Evolutionary conservation across 2,797 vertebrate genomes (phyloP).

Genomic region (Chaenodraco wilsoni): DNA sequence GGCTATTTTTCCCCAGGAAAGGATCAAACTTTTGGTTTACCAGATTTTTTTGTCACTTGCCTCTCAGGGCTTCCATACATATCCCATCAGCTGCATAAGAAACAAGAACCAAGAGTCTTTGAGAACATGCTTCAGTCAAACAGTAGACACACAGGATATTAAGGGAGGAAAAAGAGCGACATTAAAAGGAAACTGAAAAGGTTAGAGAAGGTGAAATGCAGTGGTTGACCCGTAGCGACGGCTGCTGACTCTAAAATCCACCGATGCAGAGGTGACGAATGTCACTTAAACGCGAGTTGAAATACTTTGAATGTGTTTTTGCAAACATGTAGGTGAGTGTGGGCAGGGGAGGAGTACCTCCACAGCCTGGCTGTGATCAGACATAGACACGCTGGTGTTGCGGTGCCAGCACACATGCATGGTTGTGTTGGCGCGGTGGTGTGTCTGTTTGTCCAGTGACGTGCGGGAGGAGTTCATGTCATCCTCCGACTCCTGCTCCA

Average conservation of each 20-base stretch:
- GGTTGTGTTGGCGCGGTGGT: slow-evolving; percentile 92
- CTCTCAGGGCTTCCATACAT: not conserved
- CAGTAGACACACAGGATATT: not conserved
- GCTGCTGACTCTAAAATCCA: not conserved
- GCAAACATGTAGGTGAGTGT: not conserved
- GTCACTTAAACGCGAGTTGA: not conserved
- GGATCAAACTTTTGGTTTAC: too few relatives aligned
- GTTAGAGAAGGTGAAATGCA: slow-evolving; percentile 10
- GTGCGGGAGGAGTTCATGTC: slow-evolving; percentile 86
- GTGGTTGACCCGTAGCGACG: not conserved
- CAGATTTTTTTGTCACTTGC: too few relatives aligned
- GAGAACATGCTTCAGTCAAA: slow-evolving; percentile 2
- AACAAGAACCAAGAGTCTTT: not conserved
- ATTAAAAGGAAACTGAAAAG: not conserved
- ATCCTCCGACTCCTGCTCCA: slow-evolving; percentile 93
- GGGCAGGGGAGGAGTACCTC: slow-evolving; percentile 86
- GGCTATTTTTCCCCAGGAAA: too few relatives aligned
- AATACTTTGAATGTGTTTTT: not conserved
- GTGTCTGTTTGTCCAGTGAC: slow-evolving; percentile 90
- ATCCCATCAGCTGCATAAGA: not conserved
- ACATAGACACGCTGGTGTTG: slow-evolving; percentile 95
- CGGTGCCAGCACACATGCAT: slow-evolving; percentile 98
- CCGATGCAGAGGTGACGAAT: not conserved
- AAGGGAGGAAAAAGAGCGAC: not conserved
- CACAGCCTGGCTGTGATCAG: slow-evolving; percentile 92